Percentiles rank a stretch among this genome's conserved stretches.
Evolutionary conservation across 2,888 invertebrate species (phyloP).

Genomic region (Crepidodera aurea): DNA sequence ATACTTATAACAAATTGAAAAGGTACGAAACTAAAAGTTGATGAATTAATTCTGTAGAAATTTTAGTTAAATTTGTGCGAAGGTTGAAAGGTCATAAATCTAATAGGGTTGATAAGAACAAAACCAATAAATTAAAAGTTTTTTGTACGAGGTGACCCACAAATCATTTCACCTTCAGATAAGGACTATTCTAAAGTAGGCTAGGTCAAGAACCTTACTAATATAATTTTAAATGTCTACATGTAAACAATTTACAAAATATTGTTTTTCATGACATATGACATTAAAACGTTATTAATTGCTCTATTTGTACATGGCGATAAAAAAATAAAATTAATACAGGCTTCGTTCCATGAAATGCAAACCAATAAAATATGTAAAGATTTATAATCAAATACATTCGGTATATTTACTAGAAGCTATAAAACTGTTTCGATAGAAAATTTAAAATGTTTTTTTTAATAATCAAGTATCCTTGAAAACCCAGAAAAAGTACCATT

Average conservation of each 20-base stretch:
- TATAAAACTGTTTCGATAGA: neutral
- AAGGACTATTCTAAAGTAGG: neutral
- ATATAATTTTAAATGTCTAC: neutral
- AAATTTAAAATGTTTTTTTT: neutral
- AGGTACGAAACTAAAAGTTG: neutral
- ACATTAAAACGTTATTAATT: too few relatives aligned
- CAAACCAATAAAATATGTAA: constrained; percentile 2
- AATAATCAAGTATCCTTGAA: constrained; percentile 1
- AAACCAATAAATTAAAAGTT: neutral
- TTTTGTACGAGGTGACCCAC: constrained; percentile 6
- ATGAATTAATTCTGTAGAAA: neutral
- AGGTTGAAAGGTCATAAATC: too few relatives aligned
- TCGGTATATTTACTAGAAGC: neutral
- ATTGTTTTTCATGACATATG: neutral
- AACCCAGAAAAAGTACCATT: neutral
- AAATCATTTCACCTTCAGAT: constrained; percentile 9
- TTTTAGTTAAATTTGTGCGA: neutral
- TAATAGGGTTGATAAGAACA: neutral
- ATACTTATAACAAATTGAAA: too few relatives aligned
- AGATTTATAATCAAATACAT: neutral
- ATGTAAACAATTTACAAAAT: neutral
- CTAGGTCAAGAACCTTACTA: neutral
- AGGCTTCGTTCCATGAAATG: neutral
- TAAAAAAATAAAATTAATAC: too few relatives aligned
- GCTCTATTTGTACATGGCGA: too few relatives aligned